Conservation (phyloP, 2,888 invertebrate species). For the Ochropleura plecta region DNA sequence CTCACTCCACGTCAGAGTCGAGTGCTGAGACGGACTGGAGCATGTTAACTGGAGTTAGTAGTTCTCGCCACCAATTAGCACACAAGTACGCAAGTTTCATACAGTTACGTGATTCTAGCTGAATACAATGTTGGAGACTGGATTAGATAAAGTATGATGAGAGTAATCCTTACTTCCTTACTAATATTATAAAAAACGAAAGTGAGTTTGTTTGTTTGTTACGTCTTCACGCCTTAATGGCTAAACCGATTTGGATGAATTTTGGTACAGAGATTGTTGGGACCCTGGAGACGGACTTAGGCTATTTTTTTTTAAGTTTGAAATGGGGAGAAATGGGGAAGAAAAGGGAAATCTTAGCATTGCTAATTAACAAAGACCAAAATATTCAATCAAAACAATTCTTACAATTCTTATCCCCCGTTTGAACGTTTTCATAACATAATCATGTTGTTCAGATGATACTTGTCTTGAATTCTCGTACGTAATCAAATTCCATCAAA, state of each 20-base stretch:
- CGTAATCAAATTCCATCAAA: neutral
- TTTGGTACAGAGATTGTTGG: no score
- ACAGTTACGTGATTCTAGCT: neutral
- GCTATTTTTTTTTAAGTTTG: no score
- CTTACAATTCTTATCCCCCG: neutral
- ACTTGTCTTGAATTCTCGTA: neutral
- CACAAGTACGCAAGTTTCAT: constrained; percentile 16
- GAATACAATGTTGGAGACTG: neutral
- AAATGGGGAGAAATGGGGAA: no score
- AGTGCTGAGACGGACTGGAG: constrained; percentile 32
- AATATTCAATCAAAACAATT: neutral
- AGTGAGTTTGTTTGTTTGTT: no score
- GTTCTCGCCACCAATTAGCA: constrained; percentile 42
- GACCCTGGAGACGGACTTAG: no score
- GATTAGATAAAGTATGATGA: neutral
- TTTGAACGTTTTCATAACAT: neutral
- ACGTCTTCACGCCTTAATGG: no score
- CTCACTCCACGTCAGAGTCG: constrained; percentile 31
- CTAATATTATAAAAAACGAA: no score
- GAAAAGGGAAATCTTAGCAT: no score
- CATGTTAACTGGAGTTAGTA: constrained; percentile 23
- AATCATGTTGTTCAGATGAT: neutral
- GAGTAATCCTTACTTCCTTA: no score
- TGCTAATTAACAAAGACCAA: neutral
- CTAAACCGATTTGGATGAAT: no score